phyloP scores from a whole-genome alignment of 2,113 vertebrate species.

The Crocuta crocuta region DNA sequence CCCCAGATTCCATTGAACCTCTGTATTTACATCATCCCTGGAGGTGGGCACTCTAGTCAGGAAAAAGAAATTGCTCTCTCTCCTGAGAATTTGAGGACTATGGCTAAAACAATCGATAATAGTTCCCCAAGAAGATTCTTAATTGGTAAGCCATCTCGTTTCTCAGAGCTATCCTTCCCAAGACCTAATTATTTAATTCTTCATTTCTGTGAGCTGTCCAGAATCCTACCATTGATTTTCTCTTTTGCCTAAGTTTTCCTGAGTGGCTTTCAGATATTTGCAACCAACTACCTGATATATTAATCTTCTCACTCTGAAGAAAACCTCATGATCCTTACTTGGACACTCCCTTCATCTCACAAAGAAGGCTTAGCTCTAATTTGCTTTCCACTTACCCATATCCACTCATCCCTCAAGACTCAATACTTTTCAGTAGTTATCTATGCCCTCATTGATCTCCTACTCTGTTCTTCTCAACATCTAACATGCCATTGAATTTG shows the following conservation, averaged over 20 bases:
- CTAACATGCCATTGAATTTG: background rate
- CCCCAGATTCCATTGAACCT: background rate
- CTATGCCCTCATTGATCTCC: background rate
- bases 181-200: background rate
- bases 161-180: background rate
- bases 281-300: background rate
- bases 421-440: background rate
- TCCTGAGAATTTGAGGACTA: background rate
- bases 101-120: background rate
- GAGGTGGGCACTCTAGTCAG: background rate
- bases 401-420: background rate
- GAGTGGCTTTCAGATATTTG: conserved; percentile 38
- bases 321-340: background rate
- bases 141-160: background rate
- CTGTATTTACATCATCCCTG: background rate
- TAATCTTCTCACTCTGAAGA: conserved; percentile 4
- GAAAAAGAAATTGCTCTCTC: background rate
- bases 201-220: background rate
- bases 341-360: background rate
- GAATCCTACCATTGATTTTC: background rate
- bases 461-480: background rate
- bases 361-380: background rate
- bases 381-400: background rate
- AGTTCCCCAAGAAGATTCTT: background rate
- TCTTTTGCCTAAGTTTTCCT: background rate